Base-by-base conservation (phyloP, 2,888 invertebrate species). In the Leuctra nigra region DNA sequence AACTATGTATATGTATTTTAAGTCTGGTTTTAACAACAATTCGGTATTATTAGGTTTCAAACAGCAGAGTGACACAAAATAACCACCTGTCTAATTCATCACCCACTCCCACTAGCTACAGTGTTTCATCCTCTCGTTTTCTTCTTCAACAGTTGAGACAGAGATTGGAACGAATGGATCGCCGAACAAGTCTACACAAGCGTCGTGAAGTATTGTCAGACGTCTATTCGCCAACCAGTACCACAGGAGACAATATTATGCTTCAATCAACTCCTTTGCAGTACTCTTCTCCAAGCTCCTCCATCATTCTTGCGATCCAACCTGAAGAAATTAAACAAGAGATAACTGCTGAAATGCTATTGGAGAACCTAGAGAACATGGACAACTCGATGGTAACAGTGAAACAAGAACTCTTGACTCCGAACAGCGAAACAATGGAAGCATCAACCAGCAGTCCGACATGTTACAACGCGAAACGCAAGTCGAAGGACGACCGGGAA, bases 111-210 rank as follows among this genome's bases (percentile, higher is more conserved):
- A n/a, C n/a, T n/a, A n/a, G n/a, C n/a, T n/a, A n/a, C n/a, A n/a
- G n/a, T n/a, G n/a, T n/a, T n/a, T n/a, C n/a, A n/a, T n/a, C n/a
- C n/a, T n/a, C n/a, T n/a, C n/a, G n/a, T n/a, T n/a, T n/a, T n/a
- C n/a, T n/a, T n/a, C n/a, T n/a, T 20, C 39, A 6, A 11, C 75
- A 85, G 85, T 73, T 85, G 59, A 81, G 81, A 68, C 74, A 78
- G 62, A 81, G 82, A 59, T 70, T 87, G 68, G 81, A 80, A 67
- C 81, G 83, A 62, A 80, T 83, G 77, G 86, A 86, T 68, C 77
- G 81, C 64, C 77, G 82, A 63, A 74, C 78, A 16, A 72, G 71
- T 41, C 68, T 73, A 53, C 77, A 76, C 57, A 75, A 75, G 56
- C 62, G 60, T 29, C 60, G 60, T n/a, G 61, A 63, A 58, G 61